Percentiles rank a stretch among this genome's conserved stretches.
phyloP scores from a whole-genome alignment of 2,113 vertebrate species.

The Sander vitreus region DNA sequence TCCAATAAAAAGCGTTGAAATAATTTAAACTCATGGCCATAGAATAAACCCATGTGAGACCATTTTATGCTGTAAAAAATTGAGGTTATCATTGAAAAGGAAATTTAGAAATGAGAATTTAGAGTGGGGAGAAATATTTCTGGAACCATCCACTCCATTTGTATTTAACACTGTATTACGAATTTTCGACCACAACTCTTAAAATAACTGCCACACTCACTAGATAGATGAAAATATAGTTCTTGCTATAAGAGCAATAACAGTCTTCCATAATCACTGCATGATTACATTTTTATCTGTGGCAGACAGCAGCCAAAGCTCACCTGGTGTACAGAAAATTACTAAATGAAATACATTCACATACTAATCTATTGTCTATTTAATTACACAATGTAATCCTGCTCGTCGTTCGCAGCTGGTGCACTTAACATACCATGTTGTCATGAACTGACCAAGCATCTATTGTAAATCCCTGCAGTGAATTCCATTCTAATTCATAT shows the following conservation, averaged over 20 bases:
- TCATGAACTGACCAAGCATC: constrained; percentile 43
- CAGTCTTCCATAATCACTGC: neutral
- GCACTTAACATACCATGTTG: constrained; percentile 39
- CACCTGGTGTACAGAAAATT: constrained; percentile 12
- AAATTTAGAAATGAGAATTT: neutral
- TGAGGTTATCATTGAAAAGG: neutral
- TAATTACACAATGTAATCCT: constrained; percentile 47
- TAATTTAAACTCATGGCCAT: no score
- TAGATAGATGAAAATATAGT: no score
- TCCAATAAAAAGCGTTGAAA: no score
- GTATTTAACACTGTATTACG: neutral
- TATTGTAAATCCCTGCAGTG: constrained; percentile 48
- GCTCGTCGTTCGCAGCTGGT: constrained; percentile 18
- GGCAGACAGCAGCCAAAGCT: neutral
- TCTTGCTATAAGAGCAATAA: neutral
- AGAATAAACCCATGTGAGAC: no score
- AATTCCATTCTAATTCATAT: constrained; percentile 51
- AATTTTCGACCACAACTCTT: no score
- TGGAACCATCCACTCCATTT: no score
- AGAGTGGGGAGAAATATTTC: no score
- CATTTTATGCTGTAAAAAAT: neutral
- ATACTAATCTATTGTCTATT: constrained; percentile 37
- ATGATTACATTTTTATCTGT: constrained; percentile 10
- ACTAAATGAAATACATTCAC: constrained; percentile 29
- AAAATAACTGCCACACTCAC: no score